A percentile compares a stretch with the other conserved stretches of the same genome.
These are phyloP conservation scores for Furcifer pardalis DNA, from an alignment of 2,797 vertebrate species.

Conservation along the genomic window DNA sequence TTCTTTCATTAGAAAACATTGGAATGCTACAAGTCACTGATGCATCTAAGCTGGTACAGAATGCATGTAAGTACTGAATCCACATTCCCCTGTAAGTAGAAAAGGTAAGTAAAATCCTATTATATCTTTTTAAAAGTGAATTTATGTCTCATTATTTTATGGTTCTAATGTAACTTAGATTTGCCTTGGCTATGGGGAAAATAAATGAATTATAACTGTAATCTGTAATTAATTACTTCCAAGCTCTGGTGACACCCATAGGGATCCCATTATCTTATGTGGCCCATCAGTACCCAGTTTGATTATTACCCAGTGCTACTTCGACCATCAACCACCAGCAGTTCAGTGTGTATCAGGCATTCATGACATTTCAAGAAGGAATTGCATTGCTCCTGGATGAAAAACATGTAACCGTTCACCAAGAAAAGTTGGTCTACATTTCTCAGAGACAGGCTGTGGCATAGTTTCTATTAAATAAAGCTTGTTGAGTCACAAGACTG, in stretches of 20 bases:
- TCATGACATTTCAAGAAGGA: not conserved
- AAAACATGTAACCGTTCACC: not conserved
- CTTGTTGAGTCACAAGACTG: not conserved
- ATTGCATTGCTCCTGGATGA: too few species aligned
- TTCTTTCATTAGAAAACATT: too few species aligned
- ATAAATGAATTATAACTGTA: not conserved
- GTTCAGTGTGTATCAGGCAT: not conserved
- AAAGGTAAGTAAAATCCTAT: not conserved
- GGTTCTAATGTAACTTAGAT: not conserved
- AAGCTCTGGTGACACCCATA: not conserved
- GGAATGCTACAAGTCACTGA: too few species aligned
- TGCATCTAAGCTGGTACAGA: too few species aligned
- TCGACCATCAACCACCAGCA: not conserved
- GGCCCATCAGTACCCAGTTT: not conserved
- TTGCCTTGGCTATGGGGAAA: not conserved
- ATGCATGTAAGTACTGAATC: too few species aligned
- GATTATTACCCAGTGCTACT: not conserved
- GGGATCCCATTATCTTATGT: not conserved
- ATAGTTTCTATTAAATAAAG: not conserved
- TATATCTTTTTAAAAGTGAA: not conserved
- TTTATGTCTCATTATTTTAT: not conserved
- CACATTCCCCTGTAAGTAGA: too few species aligned
- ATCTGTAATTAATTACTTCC: not conserved
- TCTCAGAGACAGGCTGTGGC: not conserved
- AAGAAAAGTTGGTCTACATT: not conserved